A percentile compares a stretch with the other conserved stretches of the same genome.
phyloP scores from a whole-genome alignment of 2,113 vertebrate genomes.

The Cervus canadensis region DNA sequence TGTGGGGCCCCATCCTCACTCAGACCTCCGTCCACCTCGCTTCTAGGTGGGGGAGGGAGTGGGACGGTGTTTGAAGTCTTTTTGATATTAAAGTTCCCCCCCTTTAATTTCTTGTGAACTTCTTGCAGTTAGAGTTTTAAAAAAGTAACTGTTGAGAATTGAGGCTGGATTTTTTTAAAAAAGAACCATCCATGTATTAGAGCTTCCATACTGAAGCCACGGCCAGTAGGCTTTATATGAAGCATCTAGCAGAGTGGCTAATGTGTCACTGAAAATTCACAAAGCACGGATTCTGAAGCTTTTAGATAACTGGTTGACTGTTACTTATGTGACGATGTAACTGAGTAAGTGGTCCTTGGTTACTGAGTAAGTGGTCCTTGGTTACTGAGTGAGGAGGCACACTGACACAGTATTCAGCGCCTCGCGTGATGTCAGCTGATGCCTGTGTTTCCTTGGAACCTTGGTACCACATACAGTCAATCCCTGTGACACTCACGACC shows the following conservation, averaged over 20 bases:
- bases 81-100: not conserved
- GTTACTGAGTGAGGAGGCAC: not conserved
- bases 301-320: not conserved
- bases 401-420: rapidly evolving
- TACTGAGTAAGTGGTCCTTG: not conserved
- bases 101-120: not conserved
- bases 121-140: not conserved
- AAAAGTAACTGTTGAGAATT: not conserved
- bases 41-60: not conserved
- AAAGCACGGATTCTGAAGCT: not conserved
- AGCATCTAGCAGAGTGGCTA: no score
- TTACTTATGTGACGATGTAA: not conserved
- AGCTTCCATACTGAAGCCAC: not conserved
- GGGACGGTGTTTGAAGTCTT: not conserved
- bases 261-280: rapidly evolving
- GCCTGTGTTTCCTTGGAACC: not conserved
- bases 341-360: not conserved
- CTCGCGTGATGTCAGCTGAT: rapidly evolving
- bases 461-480: not conserved
- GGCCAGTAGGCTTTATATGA: not conserved
- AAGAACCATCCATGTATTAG: not conserved
- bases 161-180: not conserved
- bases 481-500: not conserved
- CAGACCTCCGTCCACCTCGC: rapidly evolving
- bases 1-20: rapidly evolving